These are phyloP conservation scores for Coregonus suidteri DNA, from an alignment of 2,797 vertebrate genomes.

Conservation along the genomic window DNA sequence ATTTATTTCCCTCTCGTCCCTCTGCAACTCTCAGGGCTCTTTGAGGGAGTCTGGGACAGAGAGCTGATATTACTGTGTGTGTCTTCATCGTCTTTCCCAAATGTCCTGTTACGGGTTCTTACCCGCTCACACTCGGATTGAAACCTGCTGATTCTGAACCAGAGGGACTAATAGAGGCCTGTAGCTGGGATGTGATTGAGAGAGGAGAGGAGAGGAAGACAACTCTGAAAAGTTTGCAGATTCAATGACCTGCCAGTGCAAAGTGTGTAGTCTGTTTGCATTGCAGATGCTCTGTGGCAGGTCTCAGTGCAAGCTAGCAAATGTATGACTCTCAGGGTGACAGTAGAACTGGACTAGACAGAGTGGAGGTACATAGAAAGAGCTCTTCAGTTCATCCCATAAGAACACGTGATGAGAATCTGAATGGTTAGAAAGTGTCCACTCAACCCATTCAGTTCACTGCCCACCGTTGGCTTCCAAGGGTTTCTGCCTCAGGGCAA, in stretches of 20 bases:
- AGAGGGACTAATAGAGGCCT: slow-evolving; percentile 67
- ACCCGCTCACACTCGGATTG: slow-evolving; percentile 73
- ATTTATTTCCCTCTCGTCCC: slow-evolving; percentile 75
- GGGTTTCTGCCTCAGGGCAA: no score
- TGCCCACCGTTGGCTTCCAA: no score
- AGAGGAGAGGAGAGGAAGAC: slow-evolving; percentile 65
- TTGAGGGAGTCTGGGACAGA: slow-evolving; percentile 71
- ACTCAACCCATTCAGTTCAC: no score
- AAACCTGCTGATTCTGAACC: slow-evolving; percentile 75
- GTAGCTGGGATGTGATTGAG: slow-evolving; percentile 73
- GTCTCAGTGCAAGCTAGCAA: slow-evolving; percentile 69
- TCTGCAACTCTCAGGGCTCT: slow-evolving; percentile 65
- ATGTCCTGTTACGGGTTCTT: slow-evolving; percentile 71
- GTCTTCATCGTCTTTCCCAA: slow-evolving; percentile 69
- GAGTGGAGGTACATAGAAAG: not conserved
- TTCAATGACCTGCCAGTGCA: slow-evolving; percentile 73
- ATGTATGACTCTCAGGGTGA: slow-evolving; percentile 34
- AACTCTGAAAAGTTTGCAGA: slow-evolving; percentile 56
- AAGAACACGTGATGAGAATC: not conserved
- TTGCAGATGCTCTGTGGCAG: slow-evolving; percentile 71
- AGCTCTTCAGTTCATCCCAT: not conserved
- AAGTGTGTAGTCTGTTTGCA: slow-evolving; percentile 71
- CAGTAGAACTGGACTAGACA: not conserved
- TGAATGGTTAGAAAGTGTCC: no score
- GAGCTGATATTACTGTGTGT: slow-evolving; percentile 68